These are phyloP conservation scores for Drosophila buzzatii DNA, from an alignment of 2,888 invertebrate species.

Conservation along the genomic window DNA sequence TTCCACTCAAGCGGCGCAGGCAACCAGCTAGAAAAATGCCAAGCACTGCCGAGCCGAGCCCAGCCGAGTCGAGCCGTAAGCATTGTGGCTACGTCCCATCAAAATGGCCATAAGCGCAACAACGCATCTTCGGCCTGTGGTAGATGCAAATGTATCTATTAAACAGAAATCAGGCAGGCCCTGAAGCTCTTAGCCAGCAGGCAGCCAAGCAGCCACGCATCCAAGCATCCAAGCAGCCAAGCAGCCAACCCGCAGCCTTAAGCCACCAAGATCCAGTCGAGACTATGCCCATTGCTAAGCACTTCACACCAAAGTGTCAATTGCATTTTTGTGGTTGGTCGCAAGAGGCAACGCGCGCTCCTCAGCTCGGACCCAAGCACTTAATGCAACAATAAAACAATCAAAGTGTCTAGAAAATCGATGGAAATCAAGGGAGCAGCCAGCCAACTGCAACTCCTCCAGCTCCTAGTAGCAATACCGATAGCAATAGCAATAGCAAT, in stretches of 20 bases:
- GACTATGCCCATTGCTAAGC: conserved; percentile 65
- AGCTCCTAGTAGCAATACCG: conserved; percentile 30
- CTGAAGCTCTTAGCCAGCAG: conserved; percentile 22
- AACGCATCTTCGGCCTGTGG: conserved; percentile 55
- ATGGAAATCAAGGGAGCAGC: conserved; percentile 76
- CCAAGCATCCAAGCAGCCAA: conserved; percentile 20
- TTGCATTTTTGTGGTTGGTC: conserved; percentile 77
- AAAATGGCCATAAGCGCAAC: conserved; percentile 60
- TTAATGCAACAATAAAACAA: conserved; percentile 81
- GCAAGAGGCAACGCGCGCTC: conserved; percentile 36
- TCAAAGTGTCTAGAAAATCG: conserved; percentile 81
- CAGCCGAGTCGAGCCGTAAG: conserved; percentile 23
- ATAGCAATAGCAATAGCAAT: not conserved
- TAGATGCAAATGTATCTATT: conserved; percentile 78
- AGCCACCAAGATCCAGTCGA: conserved; percentile 44
- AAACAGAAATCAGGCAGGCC: conserved; percentile 72
- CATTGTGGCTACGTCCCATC: conserved; percentile 57
- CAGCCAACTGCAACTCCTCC: conserved; percentile 31
- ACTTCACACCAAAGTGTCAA: conserved; percentile 79
- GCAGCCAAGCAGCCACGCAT: conserved; percentile 17
- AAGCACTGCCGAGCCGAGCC: conserved; percentile 33
- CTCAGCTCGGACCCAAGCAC: conserved; percentile 51
- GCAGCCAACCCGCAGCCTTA: conserved; percentile 35
- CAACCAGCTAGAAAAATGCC: conserved; percentile 77
- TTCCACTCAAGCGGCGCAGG: conserved; percentile 73